Percentiles rank a stretch among this genome's conserved stretches.
These are phyloP conservation scores for Sebastes fasciatus DNA, from an alignment of 2,113 vertebrate genomes.

Conservation along the genomic window DNA sequence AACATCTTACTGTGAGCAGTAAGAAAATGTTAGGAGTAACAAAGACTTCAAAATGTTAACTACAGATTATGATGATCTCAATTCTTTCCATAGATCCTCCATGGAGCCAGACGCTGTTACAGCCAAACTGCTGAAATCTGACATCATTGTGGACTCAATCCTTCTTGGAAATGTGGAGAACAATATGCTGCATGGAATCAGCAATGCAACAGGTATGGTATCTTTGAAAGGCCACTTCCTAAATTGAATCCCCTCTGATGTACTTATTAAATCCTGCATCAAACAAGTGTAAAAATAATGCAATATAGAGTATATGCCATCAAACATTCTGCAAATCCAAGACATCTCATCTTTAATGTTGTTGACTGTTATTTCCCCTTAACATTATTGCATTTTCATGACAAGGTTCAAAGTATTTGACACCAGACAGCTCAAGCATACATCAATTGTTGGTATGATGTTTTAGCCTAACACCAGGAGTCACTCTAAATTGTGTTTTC, in stretches of 20 bases:
- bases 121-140: conserved; percentile 44
- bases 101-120: conserved; percentile 55
- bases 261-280: not conserved
- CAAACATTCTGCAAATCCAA: not conserved
- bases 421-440: not conserved
- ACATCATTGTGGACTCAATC: conserved; percentile 72
- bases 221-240: not conserved
- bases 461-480: no score
- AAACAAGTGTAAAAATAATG: not conserved
- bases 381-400: not conserved
- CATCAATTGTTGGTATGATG: not conserved
- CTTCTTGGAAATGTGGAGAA: conserved; percentile 66
- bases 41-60: not conserved
- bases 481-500: not conserved
- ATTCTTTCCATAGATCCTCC: conserved; percentile 52
- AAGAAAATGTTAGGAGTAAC: not conserved
- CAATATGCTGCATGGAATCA: conserved; percentile 75
- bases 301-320: not conserved
- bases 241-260: not conserved
- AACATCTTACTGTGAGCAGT: not conserved
- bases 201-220: conserved; percentile 73
- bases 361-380: not conserved
- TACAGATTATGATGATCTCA: not conserved
- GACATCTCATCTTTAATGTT: not conserved
- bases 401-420: not conserved